Evolutionary conservation across 2,797 vertebrate genomes (phyloP).

Genomic region (Hydrophis major): DNA sequence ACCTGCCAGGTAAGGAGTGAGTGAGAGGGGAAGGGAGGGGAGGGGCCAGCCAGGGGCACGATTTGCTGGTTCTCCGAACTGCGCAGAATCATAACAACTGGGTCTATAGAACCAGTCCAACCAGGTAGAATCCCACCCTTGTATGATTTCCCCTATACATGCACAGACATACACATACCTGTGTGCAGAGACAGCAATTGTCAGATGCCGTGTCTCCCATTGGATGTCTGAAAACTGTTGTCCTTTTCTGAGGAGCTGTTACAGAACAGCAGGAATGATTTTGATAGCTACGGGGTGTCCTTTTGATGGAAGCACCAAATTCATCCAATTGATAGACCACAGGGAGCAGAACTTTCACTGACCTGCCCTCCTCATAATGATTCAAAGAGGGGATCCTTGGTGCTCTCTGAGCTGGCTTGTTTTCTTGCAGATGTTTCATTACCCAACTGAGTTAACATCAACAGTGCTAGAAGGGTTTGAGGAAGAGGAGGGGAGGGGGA

Average conservation of each 20-base stretch:
- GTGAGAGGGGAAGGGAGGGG: too few species aligned
- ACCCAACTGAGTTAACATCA: neutral
- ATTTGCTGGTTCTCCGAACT: too few species aligned
- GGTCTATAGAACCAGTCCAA: too few species aligned
- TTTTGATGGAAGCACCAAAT: neutral
- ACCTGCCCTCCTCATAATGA: neutral
- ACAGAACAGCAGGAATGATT: neutral
- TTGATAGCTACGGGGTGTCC: neutral
- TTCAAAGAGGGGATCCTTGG: neutral
- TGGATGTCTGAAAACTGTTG: neutral
- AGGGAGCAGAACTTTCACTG: neutral
- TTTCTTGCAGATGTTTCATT: neutral
- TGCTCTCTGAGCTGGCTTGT: neutral
- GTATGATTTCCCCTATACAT: too few species aligned
- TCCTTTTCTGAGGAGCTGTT: neutral
- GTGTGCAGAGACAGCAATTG: too few species aligned
- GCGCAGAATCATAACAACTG: too few species aligned
- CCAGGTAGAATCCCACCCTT: too few species aligned
- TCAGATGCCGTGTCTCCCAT: neutral
- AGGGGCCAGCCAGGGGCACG: accelerated
- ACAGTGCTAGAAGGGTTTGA: too few species aligned
- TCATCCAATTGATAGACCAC: neutral
- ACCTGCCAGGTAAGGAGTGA: too few species aligned
- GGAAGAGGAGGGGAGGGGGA: too few species aligned
- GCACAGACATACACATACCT: too few species aligned